Conservation (phyloP, 2,113 vertebrate species). For the Cacatua alba region DNA sequence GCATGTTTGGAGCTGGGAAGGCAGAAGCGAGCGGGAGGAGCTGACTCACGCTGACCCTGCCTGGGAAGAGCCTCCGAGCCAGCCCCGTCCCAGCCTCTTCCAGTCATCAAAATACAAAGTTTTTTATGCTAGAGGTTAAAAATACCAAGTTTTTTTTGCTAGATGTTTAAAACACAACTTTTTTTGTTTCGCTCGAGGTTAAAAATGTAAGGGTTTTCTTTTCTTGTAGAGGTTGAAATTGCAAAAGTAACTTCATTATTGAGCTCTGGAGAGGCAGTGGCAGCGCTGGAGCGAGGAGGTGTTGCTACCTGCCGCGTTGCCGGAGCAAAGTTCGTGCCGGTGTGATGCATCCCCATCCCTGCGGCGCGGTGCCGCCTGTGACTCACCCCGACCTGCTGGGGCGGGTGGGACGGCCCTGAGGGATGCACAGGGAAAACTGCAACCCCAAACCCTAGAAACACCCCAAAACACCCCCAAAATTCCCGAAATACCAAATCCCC, state of each 20-base stretch:
- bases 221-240: not conserved
- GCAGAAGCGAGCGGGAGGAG: not conserved
- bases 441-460: not conserved
- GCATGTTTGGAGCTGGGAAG: not conserved
- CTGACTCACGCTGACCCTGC: conserved; percentile 7
- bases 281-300: not conserved
- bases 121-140: not conserved
- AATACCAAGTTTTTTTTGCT: not conserved
- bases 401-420: rapidly evolving
- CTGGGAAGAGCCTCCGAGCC: not conserved
- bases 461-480: not conserved
- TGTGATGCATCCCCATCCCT: not conserved
- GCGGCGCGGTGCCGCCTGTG: not conserved
- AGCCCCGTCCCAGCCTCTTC: not conserved
- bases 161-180: not conserved
- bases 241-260: not conserved
- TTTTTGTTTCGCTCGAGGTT: not conserved
- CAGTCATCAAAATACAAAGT: not conserved
- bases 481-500: not conserved
- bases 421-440: rapidly evolving
- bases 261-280: not conserved
- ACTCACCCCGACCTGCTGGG: not conserved
- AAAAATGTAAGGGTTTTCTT: not conserved
- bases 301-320: not conserved
- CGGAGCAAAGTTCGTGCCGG: not conserved